These are phyloP conservation scores for Drosophila lacteicornis DNA, from an alignment of 1,140 invertebrate species.

Conservation along the genomic window DNA sequence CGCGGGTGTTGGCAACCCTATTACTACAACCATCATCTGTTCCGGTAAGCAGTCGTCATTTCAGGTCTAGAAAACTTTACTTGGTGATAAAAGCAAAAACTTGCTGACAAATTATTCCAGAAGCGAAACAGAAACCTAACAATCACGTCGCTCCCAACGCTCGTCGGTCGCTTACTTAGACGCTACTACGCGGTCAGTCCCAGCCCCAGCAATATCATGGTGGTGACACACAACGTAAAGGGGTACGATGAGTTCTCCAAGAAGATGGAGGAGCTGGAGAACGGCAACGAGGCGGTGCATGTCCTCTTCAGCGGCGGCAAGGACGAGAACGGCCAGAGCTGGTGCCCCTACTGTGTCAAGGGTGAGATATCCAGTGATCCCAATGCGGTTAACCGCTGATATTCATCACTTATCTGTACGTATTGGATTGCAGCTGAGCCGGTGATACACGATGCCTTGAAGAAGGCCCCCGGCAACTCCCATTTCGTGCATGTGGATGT, in stretches of 20 bases:
- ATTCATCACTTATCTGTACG: not conserved
- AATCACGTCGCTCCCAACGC: slow-evolving; percentile 62
- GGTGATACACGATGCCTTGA: slow-evolving; percentile 87
- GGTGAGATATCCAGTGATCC: slow-evolving; percentile 84
- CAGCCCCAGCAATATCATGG: slow-evolving; percentile 85
- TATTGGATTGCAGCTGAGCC: slow-evolving; percentile 86
- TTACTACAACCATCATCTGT: slow-evolving; percentile 4
- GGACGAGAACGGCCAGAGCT: slow-evolving; percentile 87
- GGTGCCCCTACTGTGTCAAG: slow-evolving; percentile 91
- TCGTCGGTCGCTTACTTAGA: slow-evolving; percentile 41
- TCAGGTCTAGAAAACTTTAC: not conserved
- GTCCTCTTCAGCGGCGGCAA: slow-evolving; percentile 90
- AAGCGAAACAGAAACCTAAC: slow-evolving; percentile 29
- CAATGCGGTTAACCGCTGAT: slow-evolving; percentile 18
- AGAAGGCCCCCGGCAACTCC: slow-evolving; percentile 86
- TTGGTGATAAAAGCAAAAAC: slow-evolving; percentile 39
- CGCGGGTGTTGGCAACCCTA: slow-evolving; percentile 3
- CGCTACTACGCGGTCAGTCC: slow-evolving; percentile 48
- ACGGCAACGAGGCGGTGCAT: slow-evolving; percentile 85
- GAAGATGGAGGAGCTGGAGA: slow-evolving; percentile 86
- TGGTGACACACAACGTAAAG: slow-evolving; percentile 86
- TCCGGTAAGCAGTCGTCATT: slow-evolving; percentile 13
- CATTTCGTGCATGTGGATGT: slow-evolving; percentile 90
- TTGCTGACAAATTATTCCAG: slow-evolving; percentile 4
- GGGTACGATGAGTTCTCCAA: slow-evolving; percentile 87